Evolutionary conservation across 2,797 vertebrate species (phyloP), one percentile per base, ranked within the genome.

Genomic region (Myiothlypis chrysogaster): DNA sequence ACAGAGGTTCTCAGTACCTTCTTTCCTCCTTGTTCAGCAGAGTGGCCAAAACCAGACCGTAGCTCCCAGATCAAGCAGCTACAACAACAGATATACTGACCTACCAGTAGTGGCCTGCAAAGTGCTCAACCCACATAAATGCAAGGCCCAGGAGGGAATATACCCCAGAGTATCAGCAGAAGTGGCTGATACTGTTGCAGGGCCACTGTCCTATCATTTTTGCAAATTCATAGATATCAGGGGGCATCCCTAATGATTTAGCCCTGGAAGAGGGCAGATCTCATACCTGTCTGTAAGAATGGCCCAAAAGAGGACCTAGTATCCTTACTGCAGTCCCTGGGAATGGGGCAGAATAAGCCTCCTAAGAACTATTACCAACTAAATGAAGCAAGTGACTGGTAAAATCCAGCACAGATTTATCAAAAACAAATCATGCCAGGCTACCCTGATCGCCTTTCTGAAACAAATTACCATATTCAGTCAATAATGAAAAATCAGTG

Each of bases 21-120:
- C 27, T 61, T 66, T 55, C 39, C 5, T 18, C 32, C 12, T 14
- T 60, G 14, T 22, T 56, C 60, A 22, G 17, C 3, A 4, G 6
- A 1, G 1, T 24, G n/a, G 20, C 20, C 3, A 3, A 17, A 34
- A 21, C 27, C 6, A 5, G 24, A 55, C 20, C 8, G 8, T 10
- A 82, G 46, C 2, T 43, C 52, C 44, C 41, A 30, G 23, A 65
- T 37, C 35, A 53, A 47, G 27, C 2, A 65, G 46, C 17, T 77
- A 52, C 3, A 5, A 22, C 37, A 57, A 3, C 4, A 10, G 9
- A 19, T 2, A 0, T 13, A 8, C 32, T 27, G 13, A 64, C 37
- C 44, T 22, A 35, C 10, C 11, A 43, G 35, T 1, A 55, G 20
- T 23, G 27, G 9, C 59, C 47, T 71, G 53, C 46, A 56, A 55